Conservation (phyloP, 2,797 vertebrate species). For the Rhinoraja longicauda region DNA sequence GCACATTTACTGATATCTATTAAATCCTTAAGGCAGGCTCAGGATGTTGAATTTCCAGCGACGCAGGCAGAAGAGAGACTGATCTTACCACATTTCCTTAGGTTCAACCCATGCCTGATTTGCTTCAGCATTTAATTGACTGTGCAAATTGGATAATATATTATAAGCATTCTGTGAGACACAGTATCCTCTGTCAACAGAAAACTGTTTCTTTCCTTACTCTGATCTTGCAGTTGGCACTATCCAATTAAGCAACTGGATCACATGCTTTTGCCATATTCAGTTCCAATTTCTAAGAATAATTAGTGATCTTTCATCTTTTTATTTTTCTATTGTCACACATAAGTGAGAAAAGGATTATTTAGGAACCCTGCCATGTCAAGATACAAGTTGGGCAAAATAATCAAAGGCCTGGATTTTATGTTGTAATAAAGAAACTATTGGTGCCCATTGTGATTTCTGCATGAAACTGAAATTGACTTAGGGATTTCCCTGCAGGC, state of each 20-base stretch:
- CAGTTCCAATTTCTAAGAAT: not conserved
- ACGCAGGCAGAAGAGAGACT: not conserved
- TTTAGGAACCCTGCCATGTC: not conserved
- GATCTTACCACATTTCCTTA: not conserved
- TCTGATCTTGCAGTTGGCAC: not conserved
- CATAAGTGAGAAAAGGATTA: not conserved
- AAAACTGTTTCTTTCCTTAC: not conserved
- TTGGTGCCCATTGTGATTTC: no score
- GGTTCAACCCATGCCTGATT: not conserved
- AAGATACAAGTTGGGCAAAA: not conserved
- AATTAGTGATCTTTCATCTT: not conserved
- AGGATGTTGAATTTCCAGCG: not conserved
- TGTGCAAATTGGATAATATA: not conserved
- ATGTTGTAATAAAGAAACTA: no score
- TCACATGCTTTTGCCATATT: not conserved
- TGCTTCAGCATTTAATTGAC: not conserved
- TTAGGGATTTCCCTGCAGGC: no score
- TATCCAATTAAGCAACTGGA: not conserved
- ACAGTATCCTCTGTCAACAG: not conserved
- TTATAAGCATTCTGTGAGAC: not conserved
- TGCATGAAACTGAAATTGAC: no score
- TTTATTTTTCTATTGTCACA: slow-evolving; percentile 24
- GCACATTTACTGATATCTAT: not conserved
- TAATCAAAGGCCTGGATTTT: not conserved
- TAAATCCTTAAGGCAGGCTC: not conserved